phyloP scores from a whole-genome alignment of 1,140 invertebrate genomes.

The Magallana angulata region DNA sequence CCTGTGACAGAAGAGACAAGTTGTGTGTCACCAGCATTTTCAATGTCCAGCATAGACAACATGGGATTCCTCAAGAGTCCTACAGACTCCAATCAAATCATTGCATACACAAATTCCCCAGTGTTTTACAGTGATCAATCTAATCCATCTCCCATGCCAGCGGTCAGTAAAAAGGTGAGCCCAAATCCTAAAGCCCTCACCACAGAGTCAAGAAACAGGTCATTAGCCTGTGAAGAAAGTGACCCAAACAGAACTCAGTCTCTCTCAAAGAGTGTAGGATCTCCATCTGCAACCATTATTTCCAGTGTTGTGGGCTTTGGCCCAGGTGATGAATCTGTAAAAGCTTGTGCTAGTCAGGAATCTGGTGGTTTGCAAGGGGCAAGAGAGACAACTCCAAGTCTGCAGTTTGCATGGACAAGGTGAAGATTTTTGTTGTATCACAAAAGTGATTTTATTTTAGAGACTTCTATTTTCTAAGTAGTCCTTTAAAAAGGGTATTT shows the following conservation, averaged over 20 bases:
- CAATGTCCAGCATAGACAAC: conserved; percentile 15
- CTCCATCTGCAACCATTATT: conserved; percentile 42
- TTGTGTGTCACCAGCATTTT: conserved; percentile 26
- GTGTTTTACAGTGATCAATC: conserved; percentile 26
- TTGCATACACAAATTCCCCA: conserved; percentile 32
- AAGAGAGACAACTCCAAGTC: conserved; percentile 25
- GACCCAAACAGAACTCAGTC: background rate
- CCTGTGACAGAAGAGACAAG: conserved; percentile 8
- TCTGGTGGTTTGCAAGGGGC: background rate
- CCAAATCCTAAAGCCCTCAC: background rate
- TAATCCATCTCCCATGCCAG: conserved; percentile 7
- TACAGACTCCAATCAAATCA: background rate
- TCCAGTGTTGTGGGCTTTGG: conserved; percentile 52
- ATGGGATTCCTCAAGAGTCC: conserved; percentile 19
- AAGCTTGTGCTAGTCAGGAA: background rate
- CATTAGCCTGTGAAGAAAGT: background rate
- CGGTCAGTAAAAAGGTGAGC: background rate
- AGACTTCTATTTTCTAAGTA: too few species aligned
- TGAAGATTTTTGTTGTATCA: background rate
- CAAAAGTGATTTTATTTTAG: background rate
- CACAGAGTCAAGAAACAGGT: background rate
- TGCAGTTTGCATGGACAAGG: conserved; percentile 18
- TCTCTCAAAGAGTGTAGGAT: background rate
- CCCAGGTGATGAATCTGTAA: background rate
- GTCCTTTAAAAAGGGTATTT: too few species aligned